Evolutionary conservation across 2,113 vertebrate genomes (phyloP), one percentile per base, ranked within the genome.

Genomic region (Eolophus roseicapilla): DNA sequence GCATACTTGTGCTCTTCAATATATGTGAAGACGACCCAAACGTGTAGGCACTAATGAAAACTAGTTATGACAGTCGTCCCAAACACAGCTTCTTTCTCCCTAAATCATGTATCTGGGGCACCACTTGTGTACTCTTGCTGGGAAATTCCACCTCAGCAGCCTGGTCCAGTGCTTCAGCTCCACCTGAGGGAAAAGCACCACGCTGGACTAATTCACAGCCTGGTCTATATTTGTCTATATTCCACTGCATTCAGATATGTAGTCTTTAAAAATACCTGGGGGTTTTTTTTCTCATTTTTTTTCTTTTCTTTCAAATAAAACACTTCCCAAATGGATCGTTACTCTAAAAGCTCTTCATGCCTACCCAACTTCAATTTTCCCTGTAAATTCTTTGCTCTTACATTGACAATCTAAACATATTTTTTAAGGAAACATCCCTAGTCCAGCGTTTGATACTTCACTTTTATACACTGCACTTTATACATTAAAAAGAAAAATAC

Each of bases 271-370:
- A 70, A 67, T 2, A 46, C 3, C 9, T 59, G 13, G 13, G 53
- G 33, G 4, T 29, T 67, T 44, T 7, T 0, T 0, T 2, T 17
- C 11, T 5, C 21, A n/a, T 6, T 6, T 44, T 64, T 57, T 55
- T 79, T 85, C 7, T 71, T 94, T 85, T 43, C 28, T 77, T 87
- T 65, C 49, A 78, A 78, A 31, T 18, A 49, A 68, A 90, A 55
- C 52, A 49, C 44, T 87, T 93, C 19, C 21, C n/a, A 93, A 86
- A 75, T 6, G 13, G 31, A 84, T 21, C 13, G 0, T 46, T 27
- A 86, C 62, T 50, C 23, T 73, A 69, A 86, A 92, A 88, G 59
- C 55, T 84, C 21, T 28, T 92, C 6, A 39, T 55, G 73, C 13
- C 29, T 37, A 90, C 41, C 18, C 47, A 84, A 14, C 35, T 86